Percentiles rank a stretch among this genome's conserved stretches.
phyloP scores from a whole-genome alignment of 2,113 vertebrate genomes.

The Erpornis zantholeuca region DNA sequence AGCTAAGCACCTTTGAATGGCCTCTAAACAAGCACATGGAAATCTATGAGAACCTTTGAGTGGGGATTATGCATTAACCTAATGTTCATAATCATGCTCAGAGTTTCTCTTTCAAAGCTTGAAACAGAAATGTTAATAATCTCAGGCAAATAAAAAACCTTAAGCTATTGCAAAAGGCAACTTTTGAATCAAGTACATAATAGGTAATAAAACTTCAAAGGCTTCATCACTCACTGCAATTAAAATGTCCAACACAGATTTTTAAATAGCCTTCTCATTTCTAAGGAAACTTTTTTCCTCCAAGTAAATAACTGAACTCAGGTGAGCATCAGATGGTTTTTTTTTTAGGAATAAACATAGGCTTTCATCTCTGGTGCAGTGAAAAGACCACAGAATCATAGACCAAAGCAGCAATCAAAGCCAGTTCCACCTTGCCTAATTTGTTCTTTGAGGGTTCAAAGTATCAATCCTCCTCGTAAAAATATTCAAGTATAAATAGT shows the following conservation, averaged over 20 bases:
- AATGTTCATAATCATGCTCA: conserved; percentile 38
- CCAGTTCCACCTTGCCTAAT: neutral
- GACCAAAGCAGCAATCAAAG: neutral
- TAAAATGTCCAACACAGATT: conserved; percentile 46
- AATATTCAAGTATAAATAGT: neutral
- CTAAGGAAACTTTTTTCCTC: neutral
- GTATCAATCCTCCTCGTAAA: neutral
- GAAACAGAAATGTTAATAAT: conserved; percentile 52
- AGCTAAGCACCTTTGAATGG: conserved; percentile 56
- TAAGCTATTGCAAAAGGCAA: conserved; percentile 32
- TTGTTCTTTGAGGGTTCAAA: neutral
- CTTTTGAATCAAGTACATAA: conserved; percentile 39
- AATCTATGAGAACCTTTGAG: conserved; percentile 43
- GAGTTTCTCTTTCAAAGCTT: conserved; percentile 46
- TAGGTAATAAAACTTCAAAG: conserved; percentile 65
- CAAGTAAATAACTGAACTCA: neutral
- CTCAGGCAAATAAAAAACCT: conserved; percentile 40
- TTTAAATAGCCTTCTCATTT: conserved; percentile 26
- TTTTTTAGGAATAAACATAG: neutral
- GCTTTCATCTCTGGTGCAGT: neutral
- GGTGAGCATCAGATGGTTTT: neutral
- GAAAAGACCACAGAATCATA: neutral
- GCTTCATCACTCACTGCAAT: neutral
- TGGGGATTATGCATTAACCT: conserved; percentile 48
- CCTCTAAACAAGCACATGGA: conserved; percentile 51